These are phyloP conservation scores for Pleuronectes platessa DNA, from an alignment of 2,113 vertebrate species.

Conservation along the genomic window DNA sequence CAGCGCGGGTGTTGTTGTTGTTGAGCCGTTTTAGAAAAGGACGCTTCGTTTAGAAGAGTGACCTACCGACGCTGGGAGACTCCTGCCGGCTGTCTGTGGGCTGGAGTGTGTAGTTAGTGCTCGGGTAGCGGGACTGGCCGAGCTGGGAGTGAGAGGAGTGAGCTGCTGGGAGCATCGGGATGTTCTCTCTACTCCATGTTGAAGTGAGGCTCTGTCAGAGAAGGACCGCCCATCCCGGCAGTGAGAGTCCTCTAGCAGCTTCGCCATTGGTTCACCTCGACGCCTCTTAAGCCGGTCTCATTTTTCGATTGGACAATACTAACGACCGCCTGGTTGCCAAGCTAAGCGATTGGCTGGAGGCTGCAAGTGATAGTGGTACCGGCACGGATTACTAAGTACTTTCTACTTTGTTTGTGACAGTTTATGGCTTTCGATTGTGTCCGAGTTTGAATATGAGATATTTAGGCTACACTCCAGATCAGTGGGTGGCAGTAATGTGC, in stretches of 20 bases:
- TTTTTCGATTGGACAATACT: conserved; percentile 49
- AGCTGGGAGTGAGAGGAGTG: neutral
- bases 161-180: conserved; percentile 25
- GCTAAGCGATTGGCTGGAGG: conserved; percentile 33
- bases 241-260: neutral
- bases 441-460: neutral
- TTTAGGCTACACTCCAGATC: neutral
- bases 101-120: neutral
- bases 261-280: conserved; percentile 34
- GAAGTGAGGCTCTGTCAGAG: conserved; percentile 40
- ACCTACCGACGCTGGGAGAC: conserved; percentile 11
- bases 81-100: neutral
- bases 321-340: conserved; percentile 10
- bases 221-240: conserved; percentile 57
- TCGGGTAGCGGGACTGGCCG: neutral
- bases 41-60: neutral
- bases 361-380: neutral
- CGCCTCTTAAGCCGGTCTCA: conserved; percentile 38
- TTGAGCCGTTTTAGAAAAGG: neutral
- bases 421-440: neutral
- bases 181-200: conserved; percentile 77
- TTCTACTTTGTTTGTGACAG: neutral
- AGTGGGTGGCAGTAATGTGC: neutral
- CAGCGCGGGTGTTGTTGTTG: conserved; percentile 17
- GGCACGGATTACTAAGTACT: neutral